phyloP scores from a whole-genome alignment of 1,140 invertebrate species.

The Trinorchestia longiramus region DNA sequence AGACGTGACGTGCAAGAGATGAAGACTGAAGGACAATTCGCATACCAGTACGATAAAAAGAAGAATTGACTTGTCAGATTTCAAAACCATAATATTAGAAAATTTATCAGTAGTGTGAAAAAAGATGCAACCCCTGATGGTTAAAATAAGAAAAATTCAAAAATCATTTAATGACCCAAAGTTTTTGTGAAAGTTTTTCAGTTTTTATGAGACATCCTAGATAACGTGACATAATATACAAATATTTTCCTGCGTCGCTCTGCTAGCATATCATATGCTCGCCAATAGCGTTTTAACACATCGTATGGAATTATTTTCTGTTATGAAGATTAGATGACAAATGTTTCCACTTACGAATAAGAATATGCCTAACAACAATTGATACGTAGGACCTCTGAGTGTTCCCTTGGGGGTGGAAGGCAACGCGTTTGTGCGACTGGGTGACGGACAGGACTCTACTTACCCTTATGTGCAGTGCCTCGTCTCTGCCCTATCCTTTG shows the following conservation, averaged over 20 bases:
- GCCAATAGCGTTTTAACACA: background rate
- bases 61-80: too few species aligned
- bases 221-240: background rate
- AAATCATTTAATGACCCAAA: too few species aligned
- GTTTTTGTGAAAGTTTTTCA: background rate
- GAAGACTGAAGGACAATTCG: too few species aligned
- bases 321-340: background rate
- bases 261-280: background rate
- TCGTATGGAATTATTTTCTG: too few species aligned
- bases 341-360: background rate
- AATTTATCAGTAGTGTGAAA: too few species aligned
- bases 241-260: background rate
- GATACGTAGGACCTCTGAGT: constrained; percentile 49
- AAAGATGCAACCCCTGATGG: too few species aligned
- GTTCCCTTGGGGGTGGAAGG: constrained; percentile 59
- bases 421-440: constrained; percentile 59
- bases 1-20: too few species aligned
- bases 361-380: background rate
- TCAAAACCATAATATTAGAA: too few species aligned
- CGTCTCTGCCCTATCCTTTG: constrained; percentile 75
- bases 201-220: background rate
- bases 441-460: constrained; percentile 71
- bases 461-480: constrained; percentile 91
- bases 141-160: too few species aligned
- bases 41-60: too few species aligned